phyloP scores from a whole-genome alignment of 2,888 invertebrate genomes.

The Chirona hameri region DNA sequence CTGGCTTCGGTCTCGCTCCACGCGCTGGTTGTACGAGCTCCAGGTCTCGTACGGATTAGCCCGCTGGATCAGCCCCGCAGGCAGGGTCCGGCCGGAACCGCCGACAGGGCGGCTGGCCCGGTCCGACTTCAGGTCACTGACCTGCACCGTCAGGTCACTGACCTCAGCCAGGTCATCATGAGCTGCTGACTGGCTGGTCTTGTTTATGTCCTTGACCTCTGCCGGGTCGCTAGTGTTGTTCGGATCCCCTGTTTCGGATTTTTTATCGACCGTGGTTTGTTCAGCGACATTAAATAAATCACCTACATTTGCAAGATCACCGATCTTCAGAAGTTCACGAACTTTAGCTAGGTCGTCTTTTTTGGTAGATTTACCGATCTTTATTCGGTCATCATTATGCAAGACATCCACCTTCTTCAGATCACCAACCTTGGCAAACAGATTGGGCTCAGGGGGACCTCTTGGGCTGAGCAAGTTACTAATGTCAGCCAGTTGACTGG shows the following conservation, averaged over 20 bases:
- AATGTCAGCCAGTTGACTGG: too few relatives aligned
- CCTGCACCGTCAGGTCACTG: not conserved
- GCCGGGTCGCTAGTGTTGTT: not conserved
- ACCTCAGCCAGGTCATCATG: not conserved
- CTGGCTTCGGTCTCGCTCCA: not conserved
- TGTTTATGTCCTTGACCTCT: not conserved
- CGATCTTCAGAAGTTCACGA: too few relatives aligned
- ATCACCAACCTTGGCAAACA: too few relatives aligned
- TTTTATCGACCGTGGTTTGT: not conserved
- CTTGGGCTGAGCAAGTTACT: too few relatives aligned
- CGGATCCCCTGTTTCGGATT: not conserved
- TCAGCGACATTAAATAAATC: too few relatives aligned
- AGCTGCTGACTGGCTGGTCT: not conserved
- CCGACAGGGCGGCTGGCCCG: not conserved
- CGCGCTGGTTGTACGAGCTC: not conserved
- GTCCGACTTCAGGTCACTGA: not conserved
- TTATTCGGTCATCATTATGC: too few relatives aligned
- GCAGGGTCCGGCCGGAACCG: not conserved
- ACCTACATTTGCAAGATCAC: too few relatives aligned
- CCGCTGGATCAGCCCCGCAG: not conserved
- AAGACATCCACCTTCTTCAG: too few relatives aligned
- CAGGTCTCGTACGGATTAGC: conserved; percentile 26
- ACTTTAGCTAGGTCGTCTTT: too few relatives aligned
- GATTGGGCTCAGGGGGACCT: too few relatives aligned
- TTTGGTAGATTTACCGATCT: too few relatives aligned